Base-by-base conservation (phyloP, 1,140 invertebrate genomes). In the Aphelenchoides besseyi region DNA sequence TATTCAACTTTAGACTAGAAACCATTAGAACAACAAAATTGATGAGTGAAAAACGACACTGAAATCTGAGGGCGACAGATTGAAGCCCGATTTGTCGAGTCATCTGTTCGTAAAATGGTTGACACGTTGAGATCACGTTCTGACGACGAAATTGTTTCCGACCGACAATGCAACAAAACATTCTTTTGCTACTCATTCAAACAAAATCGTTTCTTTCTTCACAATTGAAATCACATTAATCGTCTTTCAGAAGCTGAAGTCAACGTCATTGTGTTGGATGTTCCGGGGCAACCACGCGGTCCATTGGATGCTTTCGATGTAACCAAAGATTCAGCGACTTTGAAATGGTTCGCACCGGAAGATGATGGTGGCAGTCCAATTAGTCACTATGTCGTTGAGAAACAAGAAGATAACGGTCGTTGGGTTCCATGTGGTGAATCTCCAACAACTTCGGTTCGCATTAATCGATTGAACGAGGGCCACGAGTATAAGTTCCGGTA, bases 401-500 rank as follows among this genome's bases (percentile, higher is more conserved):
- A 93, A 85, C 91, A 95, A 86, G 95, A 98, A 74, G 74, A 84
- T 28, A 79, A 79, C 29, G 82, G 82, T 26, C 72, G 82, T 32
- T 83, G 82, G 82, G 83, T 83, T 16, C 81, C 79, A 87, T 90
- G 76, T 55, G 91, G 91, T 63, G 94, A 94, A 70, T 89, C 88
- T 71, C 92, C 95, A 78, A 93, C 96, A 82, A 91, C 90, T 76
- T 89, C 89, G 63, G 87, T 91, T 1, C 86, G 96, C 30, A 89
- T 83, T 16, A 72, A 68, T 52, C 78, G 82, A 5, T 87, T 98
- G 0, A 92, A 92, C 59, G 93, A 96, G 86, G 95, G 95, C 72
- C 96, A 98, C 85, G 93, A 95, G 83, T 98, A 98, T 85, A 89
- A 93, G 84, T 98, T 98, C 64, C 70, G n/a, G n/a, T n/a, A n/a